These are phyloP conservation scores for Marronus borbonicus DNA, from an alignment of 2,888 invertebrate species.

Conservation along the genomic window DNA sequence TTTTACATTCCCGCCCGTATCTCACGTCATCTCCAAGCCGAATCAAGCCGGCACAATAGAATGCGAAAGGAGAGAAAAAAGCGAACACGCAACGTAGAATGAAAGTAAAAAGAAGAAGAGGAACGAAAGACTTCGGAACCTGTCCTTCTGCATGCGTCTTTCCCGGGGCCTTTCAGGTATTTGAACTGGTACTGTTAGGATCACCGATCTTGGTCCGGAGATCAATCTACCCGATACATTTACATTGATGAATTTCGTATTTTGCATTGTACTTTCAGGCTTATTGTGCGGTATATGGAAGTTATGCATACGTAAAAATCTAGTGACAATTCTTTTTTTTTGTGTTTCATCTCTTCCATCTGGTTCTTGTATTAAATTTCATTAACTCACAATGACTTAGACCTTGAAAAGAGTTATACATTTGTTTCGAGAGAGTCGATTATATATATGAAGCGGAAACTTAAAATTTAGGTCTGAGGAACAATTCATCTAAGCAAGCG, in stretches of 20 bases:
- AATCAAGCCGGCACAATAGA: conserved; percentile 27
- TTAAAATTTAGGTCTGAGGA: no score
- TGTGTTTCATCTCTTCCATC: no score
- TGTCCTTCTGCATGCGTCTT: conserved; percentile 51
- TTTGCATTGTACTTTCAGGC: not conserved
- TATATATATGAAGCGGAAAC: no score
- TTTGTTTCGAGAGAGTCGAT: no score
- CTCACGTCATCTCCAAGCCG: not conserved
- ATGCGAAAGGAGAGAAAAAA: conserved; percentile 47
- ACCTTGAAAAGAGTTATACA: no score
- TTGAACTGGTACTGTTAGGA: conserved; percentile 55
- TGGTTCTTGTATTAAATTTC: no score
- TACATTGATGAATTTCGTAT: conserved; percentile 12
- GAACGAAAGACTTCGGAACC: conserved; percentile 39
- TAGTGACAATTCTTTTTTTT: no score
- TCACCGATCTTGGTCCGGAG: conserved; percentile 52
- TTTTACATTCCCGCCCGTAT: not conserved
- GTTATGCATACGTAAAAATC: not conserved
- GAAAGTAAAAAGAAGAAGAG: conserved; percentile 37
- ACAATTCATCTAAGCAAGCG: no score
- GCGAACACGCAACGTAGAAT: conserved; percentile 30
- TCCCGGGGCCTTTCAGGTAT: conserved; percentile 52
- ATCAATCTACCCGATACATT: conserved; percentile 51
- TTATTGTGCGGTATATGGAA: not conserved
- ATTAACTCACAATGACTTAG: no score